phyloP scores from a whole-genome alignment of 2,888 invertebrate species.

The Nycteola revayana region DNA sequence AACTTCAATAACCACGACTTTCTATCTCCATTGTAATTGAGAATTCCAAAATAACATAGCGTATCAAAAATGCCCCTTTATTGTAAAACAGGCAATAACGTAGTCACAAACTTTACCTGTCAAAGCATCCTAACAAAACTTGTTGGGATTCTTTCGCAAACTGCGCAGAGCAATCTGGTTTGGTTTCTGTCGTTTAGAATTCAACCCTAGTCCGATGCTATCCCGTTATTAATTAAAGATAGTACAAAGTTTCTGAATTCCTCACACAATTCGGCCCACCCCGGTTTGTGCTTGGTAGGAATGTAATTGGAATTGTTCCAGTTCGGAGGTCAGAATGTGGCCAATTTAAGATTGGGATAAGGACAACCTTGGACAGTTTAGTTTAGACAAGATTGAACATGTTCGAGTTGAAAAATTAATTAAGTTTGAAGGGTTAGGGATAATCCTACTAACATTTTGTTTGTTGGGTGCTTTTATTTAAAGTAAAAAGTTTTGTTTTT shows the following conservation, averaged over 20 bases:
- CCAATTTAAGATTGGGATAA: conserved; percentile 64
- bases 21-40: no score
- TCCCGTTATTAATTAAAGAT: conserved; percentile 66
- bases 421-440: conserved; percentile 20
- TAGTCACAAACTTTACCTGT: conserved; percentile 8
- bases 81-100: no score
- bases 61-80: no score
- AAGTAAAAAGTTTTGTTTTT: no score
- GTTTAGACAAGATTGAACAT: conserved; percentile 37
- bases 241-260: conserved; percentile 61
- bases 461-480: background rate
- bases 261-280: conserved; percentile 52
- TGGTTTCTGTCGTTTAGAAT: conserved; percentile 46
- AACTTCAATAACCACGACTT: no score
- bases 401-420: conserved; percentile 39
- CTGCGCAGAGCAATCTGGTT: conserved; percentile 28
- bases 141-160: conserved; percentile 27
- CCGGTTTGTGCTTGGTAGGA: conserved; percentile 51
- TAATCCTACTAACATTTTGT: no score
- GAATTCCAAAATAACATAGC: no score
- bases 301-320: conserved; percentile 77
- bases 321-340: conserved; percentile 58
- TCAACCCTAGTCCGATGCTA: conserved; percentile 44
- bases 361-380: conserved; percentile 47
- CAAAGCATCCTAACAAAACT: conserved; percentile 22